Conservation (phyloP, 1,140 invertebrate genomes). For the Neodiprion lecontei region DNA sequence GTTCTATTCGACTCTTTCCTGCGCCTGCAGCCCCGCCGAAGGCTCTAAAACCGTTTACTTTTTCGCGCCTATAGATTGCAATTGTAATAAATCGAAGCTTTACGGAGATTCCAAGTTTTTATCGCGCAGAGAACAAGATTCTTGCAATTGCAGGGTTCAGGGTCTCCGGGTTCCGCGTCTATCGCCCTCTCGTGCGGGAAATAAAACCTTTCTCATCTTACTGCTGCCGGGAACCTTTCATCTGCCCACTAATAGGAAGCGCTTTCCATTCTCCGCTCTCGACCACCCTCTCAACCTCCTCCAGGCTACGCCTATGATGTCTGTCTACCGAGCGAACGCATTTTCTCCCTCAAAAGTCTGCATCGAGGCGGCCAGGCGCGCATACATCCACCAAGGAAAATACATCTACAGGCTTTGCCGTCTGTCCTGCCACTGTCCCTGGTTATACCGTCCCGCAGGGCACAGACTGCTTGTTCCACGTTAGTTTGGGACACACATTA, state of each 20-base stretch:
- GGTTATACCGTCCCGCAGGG: not conserved
- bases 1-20: not conserved
- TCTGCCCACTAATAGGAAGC: constrained; percentile 1
- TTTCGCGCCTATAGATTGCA: not conserved
- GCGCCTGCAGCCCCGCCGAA: not conserved
- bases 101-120: not conserved
- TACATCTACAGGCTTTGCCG: constrained; percentile 4
- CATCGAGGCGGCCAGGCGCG: not conserved
- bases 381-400: not conserved
- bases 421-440: constrained; percentile 1
- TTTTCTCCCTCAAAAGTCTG: not conserved
- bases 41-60: not conserved
- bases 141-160: not conserved
- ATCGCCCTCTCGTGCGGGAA: not conserved
- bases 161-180: not conserved
- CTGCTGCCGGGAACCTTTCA: not conserved
- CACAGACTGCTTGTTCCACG: constrained; percentile 15
- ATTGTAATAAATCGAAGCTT: not conserved
- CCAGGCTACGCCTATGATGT: not conserved
- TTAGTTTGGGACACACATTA: constrained; percentile 10
- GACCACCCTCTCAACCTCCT: not conserved
- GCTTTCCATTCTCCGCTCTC: not conserved
- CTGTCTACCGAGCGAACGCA: constrained; percentile 1
- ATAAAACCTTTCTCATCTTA: not conserved
- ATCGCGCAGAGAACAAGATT: not conserved